Evolutionary conservation across 2,113 vertebrate species (phyloP).

Genomic region (Talpa occidentalis): DNA sequence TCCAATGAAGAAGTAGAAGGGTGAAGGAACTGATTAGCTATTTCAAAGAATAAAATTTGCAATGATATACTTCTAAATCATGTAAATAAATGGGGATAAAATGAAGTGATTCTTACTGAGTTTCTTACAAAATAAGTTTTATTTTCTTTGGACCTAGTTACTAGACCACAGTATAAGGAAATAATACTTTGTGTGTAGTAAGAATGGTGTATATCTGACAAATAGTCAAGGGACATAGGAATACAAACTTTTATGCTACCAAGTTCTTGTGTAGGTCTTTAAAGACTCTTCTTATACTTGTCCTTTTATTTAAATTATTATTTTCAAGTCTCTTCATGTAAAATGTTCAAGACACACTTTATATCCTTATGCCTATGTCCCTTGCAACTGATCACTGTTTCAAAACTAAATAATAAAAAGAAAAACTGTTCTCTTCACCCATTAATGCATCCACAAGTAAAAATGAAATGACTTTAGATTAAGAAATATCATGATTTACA

Average conservation of each 20-base stretch:
- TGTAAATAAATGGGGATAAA: background rate
- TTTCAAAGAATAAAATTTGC: background rate
- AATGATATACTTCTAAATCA: background rate
- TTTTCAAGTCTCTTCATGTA: background rate
- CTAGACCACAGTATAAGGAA: background rate
- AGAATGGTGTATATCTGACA: background rate
- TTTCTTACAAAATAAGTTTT: background rate
- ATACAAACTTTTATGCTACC: background rate
- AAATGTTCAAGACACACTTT: background rate
- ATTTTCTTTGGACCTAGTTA: background rate
- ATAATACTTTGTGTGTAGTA: background rate
- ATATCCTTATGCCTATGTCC: background rate
- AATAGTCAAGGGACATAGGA: rapidly evolving
- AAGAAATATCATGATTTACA: constrained; percentile 49
- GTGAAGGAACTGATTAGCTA: background rate
- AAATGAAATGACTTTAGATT: constrained; percentile 19
- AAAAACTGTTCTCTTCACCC: background rate
- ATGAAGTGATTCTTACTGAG: background rate
- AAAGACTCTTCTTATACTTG: constrained; percentile 17
- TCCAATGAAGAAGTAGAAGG: background rate
- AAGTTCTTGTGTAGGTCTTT: background rate
- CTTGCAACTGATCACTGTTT: background rate
- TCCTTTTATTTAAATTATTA: background rate
- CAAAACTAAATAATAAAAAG: background rate
- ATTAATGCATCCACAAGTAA: background rate